Conservation (phyloP, 1,140 invertebrate genomes). For the Melanaphis sacchari region DNA sequence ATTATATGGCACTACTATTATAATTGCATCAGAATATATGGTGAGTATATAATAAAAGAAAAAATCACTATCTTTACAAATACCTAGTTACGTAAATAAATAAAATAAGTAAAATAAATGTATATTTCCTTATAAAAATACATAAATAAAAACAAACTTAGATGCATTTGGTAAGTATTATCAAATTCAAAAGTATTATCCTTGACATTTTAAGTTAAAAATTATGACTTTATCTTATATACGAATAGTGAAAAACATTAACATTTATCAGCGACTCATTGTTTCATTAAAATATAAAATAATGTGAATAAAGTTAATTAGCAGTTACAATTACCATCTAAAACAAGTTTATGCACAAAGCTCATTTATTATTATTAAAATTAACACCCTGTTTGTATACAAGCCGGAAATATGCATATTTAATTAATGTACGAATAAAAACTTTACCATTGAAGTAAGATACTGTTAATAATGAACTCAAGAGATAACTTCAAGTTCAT, state of each 20-base stretch:
- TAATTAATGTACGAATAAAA: slow-evolving; percentile 19
- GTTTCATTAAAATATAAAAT: slow-evolving; percentile 42
- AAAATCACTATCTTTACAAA: no score
- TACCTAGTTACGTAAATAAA: no score
- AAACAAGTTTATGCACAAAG: slow-evolving; percentile 4
- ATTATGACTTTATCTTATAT: background rate
- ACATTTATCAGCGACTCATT: background rate
- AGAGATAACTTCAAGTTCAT: background rate
- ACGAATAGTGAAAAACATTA: slow-evolving; percentile 21
- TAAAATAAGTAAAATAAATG: background rate
- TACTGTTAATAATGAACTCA: background rate
- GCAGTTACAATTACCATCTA: slow-evolving; percentile 15
- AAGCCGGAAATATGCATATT: background rate
- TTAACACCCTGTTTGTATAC: slow-evolving; percentile 17
- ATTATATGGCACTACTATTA: no score
- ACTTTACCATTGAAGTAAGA: slow-evolving; percentile 13
- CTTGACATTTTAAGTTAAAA: background rate
- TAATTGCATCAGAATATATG: no score
- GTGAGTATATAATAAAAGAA: no score
- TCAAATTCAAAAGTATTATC: background rate
- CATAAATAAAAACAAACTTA: background rate
- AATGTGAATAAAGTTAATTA: slow-evolving; percentile 43
- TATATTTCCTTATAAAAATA: background rate
- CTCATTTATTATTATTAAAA: slow-evolving; percentile 39
- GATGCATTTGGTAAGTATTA: background rate